Conservation (phyloP, 2,113 vertebrate genomes). For the Sinocyclocheilus anshuiensis region DNA sequence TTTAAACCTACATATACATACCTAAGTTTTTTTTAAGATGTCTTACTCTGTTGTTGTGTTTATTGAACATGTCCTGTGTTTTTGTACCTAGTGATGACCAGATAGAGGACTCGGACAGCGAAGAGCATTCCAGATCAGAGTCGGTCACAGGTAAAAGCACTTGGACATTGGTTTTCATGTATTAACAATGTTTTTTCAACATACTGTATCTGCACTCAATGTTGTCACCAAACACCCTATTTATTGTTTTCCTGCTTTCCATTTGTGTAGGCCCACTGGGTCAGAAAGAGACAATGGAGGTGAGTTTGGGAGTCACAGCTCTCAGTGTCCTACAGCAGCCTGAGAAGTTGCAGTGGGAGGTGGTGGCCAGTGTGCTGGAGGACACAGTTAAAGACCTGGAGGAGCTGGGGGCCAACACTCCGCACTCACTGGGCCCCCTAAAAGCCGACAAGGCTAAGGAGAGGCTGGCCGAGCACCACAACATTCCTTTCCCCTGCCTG, state of each 20-base stretch:
- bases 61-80: conserved; percentile 1
- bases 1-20: not conserved
- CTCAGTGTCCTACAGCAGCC: conserved; percentile 97
- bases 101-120: conserved; percentile 97
- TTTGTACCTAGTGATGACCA: conserved; percentile 87
- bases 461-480: conserved; percentile 90
- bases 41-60: conserved; percentile 9
- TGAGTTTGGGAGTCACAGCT: conserved; percentile 92
- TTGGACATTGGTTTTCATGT: not conserved
- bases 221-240: not conserved
- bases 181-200: not conserved
- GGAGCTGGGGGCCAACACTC: conserved; percentile 93
- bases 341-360: conserved; percentile 98
- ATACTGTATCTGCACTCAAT: not conserved
- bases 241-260: not conserved
- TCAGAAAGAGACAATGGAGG: conserved; percentile 94
- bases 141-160: conserved; percentile 87
- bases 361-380: conserved; percentile 96
- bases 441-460: conserved; percentile 95
- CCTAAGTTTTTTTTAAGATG: not conserved
- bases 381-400: conserved; percentile 98
- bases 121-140: conserved; percentile 98
- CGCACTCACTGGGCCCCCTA: conserved; percentile 77
- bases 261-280: conserved; percentile 84
- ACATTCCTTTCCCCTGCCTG: conserved; percentile 98